A percentile compares a stretch with the other conserved stretches of the same genome.
Evolutionary conservation across 1,140 invertebrate genomes (phyloP).

Genomic region (Conopomorpha cramerella): DNA sequence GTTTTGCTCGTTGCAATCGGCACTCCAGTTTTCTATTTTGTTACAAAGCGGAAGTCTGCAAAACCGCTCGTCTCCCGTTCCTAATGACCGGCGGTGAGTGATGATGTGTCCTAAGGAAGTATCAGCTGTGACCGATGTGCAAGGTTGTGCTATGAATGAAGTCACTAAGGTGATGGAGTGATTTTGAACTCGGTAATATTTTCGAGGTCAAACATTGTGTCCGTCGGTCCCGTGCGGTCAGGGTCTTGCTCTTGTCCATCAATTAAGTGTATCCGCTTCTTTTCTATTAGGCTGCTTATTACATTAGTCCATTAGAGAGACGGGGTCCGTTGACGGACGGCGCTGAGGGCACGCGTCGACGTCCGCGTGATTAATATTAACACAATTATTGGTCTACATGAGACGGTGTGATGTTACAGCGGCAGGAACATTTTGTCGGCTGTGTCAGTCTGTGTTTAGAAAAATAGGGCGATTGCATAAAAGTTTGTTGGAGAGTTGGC

Average conservation of each 20-base stretch:
- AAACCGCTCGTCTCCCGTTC: conserved; percentile 10
- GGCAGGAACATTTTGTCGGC: no score
- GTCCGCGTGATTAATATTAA: conserved; percentile 29
- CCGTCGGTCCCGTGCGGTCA: conserved; percentile 14
- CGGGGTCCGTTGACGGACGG: conserved; percentile 30
- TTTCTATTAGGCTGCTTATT: conserved; percentile 45
- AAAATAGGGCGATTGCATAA: conserved; percentile 59
- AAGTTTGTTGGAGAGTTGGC: conserved; percentile 45
- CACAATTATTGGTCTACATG: conserved; percentile 22
- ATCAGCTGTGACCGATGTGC: conserved; percentile 9
- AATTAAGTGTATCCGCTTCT: conserved; percentile 52
- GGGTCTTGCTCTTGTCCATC: conserved; percentile 31
- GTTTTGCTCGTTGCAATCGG: no score
- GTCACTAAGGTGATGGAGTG: conserved; percentile 2
- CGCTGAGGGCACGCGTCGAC: conserved; percentile 32
- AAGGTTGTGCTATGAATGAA: conserved; percentile 10
- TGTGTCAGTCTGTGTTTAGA: conserved; percentile 47
- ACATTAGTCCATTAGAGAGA: conserved; percentile 47
- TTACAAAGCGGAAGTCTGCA: conserved; percentile 16
- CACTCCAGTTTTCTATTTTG: no score
- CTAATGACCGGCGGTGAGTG: conserved; percentile 22
- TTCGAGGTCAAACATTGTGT: conserved; percentile 11
- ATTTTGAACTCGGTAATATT: conserved; percentile 12
- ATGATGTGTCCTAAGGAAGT: conserved; percentile 16
- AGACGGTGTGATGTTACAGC: no score